phyloP scores from a whole-genome alignment of 2,113 vertebrate species.

The Sinocyclocheilus grahami region DNA sequence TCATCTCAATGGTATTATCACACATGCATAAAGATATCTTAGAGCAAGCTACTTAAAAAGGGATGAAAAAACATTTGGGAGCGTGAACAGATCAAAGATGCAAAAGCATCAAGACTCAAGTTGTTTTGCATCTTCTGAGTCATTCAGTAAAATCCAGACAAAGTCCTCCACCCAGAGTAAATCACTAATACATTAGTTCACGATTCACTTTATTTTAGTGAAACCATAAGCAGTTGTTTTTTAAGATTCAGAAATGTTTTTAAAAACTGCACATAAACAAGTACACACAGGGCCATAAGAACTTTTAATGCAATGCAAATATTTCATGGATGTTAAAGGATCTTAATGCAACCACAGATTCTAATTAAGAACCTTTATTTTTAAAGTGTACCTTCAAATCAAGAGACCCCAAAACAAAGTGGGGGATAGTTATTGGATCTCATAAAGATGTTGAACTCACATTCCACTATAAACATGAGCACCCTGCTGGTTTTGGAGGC shows the following conservation, averaged over 20 bases:
- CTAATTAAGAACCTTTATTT: neutral
- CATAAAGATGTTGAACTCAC: slow-evolving; percentile 73
- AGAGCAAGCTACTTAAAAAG: slow-evolving; percentile 2
- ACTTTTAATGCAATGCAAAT: neutral
- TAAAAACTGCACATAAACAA: neutral
- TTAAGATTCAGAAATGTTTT: neutral
- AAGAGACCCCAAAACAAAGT: neutral
- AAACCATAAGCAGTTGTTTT: neutral
- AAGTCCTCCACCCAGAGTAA: slow-evolving; percentile 21
- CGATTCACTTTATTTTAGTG: neutral
- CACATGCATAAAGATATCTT: neutral
- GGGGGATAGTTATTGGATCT: neutral
- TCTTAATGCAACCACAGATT: neutral
- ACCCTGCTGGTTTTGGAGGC: slow-evolving; percentile 89
- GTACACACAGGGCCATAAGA: neutral
- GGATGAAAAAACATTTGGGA: slow-evolving; percentile 14
- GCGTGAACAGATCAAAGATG: neutral
- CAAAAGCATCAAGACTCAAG: slow-evolving; percentile 18
- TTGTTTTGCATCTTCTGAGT: slow-evolving; percentile 24
- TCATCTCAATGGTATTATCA: neutral
- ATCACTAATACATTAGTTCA: slow-evolving; percentile 23
- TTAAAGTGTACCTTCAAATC: neutral
- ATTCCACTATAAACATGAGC: slow-evolving; percentile 82
- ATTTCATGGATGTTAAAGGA: neutral
- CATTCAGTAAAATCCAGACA: slow-evolving; percentile 55